Evolutionary conservation across 2,113 vertebrate genomes (phyloP).

Genomic region (Macquaria ambigua): DNA sequence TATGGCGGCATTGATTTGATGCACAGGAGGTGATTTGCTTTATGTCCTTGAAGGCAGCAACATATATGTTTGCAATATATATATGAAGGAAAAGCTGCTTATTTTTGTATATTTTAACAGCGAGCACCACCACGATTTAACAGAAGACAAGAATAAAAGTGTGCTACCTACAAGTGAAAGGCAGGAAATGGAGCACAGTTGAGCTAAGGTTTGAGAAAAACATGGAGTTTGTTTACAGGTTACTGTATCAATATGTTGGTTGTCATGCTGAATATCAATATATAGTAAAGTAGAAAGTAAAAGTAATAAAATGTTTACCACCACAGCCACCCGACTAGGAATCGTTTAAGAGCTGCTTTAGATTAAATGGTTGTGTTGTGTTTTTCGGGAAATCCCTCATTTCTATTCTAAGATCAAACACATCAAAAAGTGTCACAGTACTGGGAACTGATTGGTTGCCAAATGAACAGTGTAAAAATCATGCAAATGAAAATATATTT

Average conservation of each 20-base stretch:
- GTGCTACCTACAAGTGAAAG: background rate
- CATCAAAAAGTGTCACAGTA: too few relatives aligned
- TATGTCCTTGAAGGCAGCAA: background rate
- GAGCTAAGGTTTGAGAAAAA: background rate
- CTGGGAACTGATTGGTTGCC: too few relatives aligned
- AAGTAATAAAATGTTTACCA: too few relatives aligned
- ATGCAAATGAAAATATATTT: too few relatives aligned
- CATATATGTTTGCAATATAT: background rate
- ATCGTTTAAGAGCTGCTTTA: too few relatives aligned
- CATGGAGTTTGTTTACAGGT: background rate
- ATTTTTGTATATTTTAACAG: background rate
- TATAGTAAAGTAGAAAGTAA: too few relatives aligned
- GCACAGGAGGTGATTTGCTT: background rate
- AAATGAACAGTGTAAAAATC: too few relatives aligned
- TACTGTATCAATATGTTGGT: background rate
- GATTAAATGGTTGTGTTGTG: too few relatives aligned
- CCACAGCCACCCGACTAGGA: too few relatives aligned
- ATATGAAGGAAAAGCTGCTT: background rate
- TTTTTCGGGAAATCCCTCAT: too few relatives aligned
- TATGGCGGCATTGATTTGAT: background rate
- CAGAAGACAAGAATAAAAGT: background rate
- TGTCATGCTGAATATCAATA: background rate
- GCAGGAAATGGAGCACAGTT: background rate
- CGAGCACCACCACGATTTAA: background rate
- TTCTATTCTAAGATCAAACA: too few relatives aligned